These are phyloP conservation scores for Uropetala carovei DNA, from an alignment of 2,888 invertebrate genomes.

Conservation along the genomic window DNA sequence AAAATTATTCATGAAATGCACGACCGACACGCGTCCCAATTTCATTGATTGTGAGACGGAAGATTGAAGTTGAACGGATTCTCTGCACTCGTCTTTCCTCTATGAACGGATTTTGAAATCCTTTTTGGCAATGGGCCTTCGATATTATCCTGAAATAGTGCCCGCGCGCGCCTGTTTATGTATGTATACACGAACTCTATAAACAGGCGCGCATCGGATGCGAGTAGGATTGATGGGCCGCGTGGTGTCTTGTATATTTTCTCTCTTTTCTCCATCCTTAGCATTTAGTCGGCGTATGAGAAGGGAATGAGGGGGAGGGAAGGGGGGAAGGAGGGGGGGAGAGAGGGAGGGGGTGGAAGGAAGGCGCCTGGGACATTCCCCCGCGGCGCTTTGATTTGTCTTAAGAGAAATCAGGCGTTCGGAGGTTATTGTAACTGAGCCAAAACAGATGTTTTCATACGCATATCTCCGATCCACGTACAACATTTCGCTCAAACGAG, in stretches of 20 bases:
- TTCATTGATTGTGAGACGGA: no score
- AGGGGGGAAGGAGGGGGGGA: background rate
- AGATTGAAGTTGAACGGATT: background rate
- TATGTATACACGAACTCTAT: background rate
- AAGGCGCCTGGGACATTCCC: background rate
- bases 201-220: background rate
- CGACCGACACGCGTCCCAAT: no score
- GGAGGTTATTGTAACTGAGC: background rate
- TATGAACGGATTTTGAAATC: background rate
- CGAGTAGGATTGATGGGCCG: background rate
- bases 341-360: background rate
- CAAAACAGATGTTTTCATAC: background rate
- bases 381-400: background rate
- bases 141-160: background rate
- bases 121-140: background rate
- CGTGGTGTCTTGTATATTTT: background rate
- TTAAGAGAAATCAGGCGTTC: background rate
- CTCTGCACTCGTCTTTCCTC: background rate
- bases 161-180: background rate
- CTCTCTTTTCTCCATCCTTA: background rate
- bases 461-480: background rate
- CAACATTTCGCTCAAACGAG: background rate
- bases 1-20: no score
- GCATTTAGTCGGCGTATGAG: no score
- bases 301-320: background rate